A percentile compares a stretch with the other conserved stretches of the same genome.
Evolutionary conservation across 2,797 vertebrate species (phyloP).

Genomic region (Serranus cabrilla): DNA sequence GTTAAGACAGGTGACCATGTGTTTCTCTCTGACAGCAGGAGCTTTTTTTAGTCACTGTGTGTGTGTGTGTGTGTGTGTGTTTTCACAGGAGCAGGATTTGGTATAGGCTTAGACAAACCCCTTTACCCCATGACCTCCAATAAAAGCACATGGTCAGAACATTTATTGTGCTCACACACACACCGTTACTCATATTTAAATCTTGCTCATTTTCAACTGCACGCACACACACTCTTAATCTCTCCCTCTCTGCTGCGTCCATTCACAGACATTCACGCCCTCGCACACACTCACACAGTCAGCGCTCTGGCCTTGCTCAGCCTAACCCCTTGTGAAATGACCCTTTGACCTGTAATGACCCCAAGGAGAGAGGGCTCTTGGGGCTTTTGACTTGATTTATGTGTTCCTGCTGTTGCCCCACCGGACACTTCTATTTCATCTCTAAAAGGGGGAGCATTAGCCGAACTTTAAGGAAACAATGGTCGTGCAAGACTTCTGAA

Average conservation of each 20-base stretch:
- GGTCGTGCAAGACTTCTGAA: conserved; percentile 81
- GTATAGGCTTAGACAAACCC: conserved; percentile 63
- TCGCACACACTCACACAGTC: conserved; percentile 55
- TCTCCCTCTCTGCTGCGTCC: conserved; percentile 26
- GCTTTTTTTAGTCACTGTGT: conserved; percentile 60
- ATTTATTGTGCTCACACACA: conserved; percentile 53
- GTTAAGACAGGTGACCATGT: conserved; percentile 68
- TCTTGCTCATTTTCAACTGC: conserved; percentile 31
- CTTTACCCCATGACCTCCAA: conserved; percentile 66
- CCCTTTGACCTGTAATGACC: conserved; percentile 90
- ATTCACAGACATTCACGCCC: conserved; percentile 63
- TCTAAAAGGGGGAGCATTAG: conserved; percentile 89
- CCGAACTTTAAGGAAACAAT: conserved; percentile 92
- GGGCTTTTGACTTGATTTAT: conserved; percentile 97
- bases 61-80: conserved; percentile 45
- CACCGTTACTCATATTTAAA: conserved; percentile 50
- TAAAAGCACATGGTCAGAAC: conserved; percentile 61
- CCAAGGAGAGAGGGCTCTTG: conserved; percentile 86
- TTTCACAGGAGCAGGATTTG: conserved; percentile 57
- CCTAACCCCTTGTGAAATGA: conserved; percentile 83
- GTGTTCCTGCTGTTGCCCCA: conserved; percentile 94
- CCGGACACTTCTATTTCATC: conserved; percentile 95
- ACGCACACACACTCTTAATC: conserved; percentile 44
- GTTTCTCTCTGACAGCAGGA: conserved; percentile 61
- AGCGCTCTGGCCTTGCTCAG: conserved; percentile 76